Base-by-base conservation (phyloP, 2,113 vertebrate genomes). In the Columba livia region DNA sequence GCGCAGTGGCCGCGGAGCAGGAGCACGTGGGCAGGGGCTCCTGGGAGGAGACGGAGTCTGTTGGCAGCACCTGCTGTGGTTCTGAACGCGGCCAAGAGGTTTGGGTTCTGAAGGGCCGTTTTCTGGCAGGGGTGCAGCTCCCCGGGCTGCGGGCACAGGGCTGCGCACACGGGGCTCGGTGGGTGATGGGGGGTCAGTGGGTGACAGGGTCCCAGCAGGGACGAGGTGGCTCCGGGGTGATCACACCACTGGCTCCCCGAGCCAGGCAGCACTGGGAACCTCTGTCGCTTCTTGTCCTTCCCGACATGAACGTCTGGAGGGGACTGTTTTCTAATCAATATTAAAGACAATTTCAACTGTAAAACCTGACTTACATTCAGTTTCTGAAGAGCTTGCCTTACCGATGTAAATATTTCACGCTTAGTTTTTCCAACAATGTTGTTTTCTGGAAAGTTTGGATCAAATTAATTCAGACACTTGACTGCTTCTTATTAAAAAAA, bases 401-500 rank as follows among this genome's bases (percentile, higher is more conserved):
- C 79, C 0, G 0, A 12, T 29, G 67, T 61, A 66, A 92, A 66
- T 64, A 85, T 82, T 85, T 58, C 51, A 24, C 44, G 53, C 71
- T 66, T 57, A 47, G 50, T 83, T 94, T 91, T 82, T 79, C 71
- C 82, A 77, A 58, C 50, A 36, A 9, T 11, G 36, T 72, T 77
- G 65, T 85, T 93, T 87, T 94, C 71, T 85, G 54, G 32, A 29
- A 85, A 66, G 74, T 44, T 44, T 50, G 58, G 88, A 73, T 51
- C 25, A 79, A 83, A 88, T 70, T 85, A 64, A 75, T 88, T 47
- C 66, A 75, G 88, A 79, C 19, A 3, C 36, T 90, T 90, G 42
- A 62, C 69, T 71, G 51, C 60, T 70, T 94, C 79, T 42, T 56
- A 34, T 71, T 93, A 79, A 40, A 23, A 78, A 90, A 94, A 94